phyloP scores from a whole-genome alignment of 2,113 vertebrate species.

The Daubentonia madagascariensis region DNA sequence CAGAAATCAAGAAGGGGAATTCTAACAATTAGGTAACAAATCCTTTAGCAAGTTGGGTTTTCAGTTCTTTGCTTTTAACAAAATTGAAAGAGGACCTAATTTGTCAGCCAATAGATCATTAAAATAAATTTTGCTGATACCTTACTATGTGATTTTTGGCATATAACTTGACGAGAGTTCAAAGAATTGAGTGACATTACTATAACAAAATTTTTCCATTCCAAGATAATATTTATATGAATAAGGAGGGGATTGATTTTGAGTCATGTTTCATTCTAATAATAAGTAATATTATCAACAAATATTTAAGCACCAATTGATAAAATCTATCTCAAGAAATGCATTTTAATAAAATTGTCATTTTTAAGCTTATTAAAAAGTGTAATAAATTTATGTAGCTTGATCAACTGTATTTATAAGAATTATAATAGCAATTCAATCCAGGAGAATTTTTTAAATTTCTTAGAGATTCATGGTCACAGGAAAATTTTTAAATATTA shows the following conservation, averaged over 20 bases:
- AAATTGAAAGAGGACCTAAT: constrained; percentile 10
- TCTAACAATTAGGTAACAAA: neutral
- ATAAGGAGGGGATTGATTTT: neutral
- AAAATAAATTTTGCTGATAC: constrained; percentile 9
- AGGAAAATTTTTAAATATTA: neutral
- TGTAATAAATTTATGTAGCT: neutral
- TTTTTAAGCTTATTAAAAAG: constrained; percentile 15
- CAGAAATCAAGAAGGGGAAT: neutral
- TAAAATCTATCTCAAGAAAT: neutral
- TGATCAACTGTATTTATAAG: neutral
- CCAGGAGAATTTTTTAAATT: neutral
- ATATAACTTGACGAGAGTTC: constrained; percentile 29
- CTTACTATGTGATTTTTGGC: constrained; percentile 23
- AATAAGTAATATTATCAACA: constrained; percentile 36
- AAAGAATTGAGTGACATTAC: constrained; percentile 44
- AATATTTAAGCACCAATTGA: neutral
- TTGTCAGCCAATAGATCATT: neutral
- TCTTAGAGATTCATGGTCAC: neutral
- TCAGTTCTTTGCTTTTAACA: neutral
- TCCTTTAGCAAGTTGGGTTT: neutral
- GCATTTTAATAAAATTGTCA: neutral
- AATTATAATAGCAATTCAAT: neutral
- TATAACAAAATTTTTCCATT: constrained; percentile 17
- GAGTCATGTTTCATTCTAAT: neutral
- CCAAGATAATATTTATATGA: constrained; percentile 30